A percentile compares a stretch with the other conserved stretches of the same genome.
phyloP scores from a whole-genome alignment of 1,140 invertebrate genomes.

The Nasonia giraulti region DNA sequence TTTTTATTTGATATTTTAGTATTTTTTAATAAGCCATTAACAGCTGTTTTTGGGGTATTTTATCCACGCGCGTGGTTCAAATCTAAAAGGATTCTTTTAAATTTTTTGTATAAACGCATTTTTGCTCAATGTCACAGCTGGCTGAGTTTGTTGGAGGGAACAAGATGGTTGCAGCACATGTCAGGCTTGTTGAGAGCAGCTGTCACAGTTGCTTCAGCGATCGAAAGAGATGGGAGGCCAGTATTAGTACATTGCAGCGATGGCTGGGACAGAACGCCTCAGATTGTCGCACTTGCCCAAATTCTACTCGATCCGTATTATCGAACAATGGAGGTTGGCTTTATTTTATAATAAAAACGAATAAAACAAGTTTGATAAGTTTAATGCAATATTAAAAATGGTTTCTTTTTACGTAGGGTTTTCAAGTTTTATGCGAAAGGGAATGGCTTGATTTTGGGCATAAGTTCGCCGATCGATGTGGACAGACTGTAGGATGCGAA shows the following conservation, averaged over 20 bases:
- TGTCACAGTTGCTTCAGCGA: slow-evolving; percentile 84
- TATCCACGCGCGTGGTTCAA: neutral
- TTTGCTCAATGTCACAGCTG: slow-evolving; percentile 78
- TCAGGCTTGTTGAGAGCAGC: slow-evolving; percentile 88
- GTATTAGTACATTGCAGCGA: slow-evolving; percentile 97
- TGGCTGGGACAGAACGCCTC: slow-evolving; percentile 97
- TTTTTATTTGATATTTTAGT: neutral
- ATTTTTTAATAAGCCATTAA: neutral
- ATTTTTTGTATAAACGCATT: slow-evolving; percentile 46
- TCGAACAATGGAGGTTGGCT: slow-evolving; percentile 86
- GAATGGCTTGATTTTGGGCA: slow-evolving; percentile 98
- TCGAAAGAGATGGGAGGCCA: slow-evolving; percentile 89
- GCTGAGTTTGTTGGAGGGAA: slow-evolving; percentile 89
- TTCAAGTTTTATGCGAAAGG: slow-evolving; percentile 91
- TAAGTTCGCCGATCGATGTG: slow-evolving; percentile 96
- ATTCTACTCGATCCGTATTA: slow-evolving; percentile 96
- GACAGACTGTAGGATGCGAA: slow-evolving; percentile 86
- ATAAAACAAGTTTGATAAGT: neutral
- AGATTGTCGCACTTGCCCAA: slow-evolving; percentile 93
- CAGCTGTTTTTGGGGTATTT: neutral
- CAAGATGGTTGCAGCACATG: slow-evolving; percentile 93
- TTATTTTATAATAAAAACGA: neutral
- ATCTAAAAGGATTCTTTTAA: neutral
- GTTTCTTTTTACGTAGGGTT: slow-evolving; percentile 80
- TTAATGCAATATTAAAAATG: slow-evolving; percentile 1